Base-by-base conservation (phyloP, 2,113 vertebrate species). In the Addax nasomaculatus region DNA sequence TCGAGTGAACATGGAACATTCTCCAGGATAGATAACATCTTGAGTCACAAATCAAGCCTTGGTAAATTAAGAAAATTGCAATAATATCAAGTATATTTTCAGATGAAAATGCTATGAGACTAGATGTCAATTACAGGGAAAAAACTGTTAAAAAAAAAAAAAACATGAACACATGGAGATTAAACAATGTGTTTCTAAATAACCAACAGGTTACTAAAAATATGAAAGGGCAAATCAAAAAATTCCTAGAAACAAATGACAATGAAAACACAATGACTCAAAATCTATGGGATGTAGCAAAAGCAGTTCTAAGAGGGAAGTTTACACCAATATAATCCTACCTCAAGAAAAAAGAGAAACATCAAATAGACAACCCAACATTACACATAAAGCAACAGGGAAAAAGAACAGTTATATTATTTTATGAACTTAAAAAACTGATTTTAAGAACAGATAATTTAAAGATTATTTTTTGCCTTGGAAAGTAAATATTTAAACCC, bases 401-500 rank as follows among this genome's bases (percentile, higher is more conserved):
- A 25, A 73, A 73, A 73, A 39, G 67, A 39, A 73, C 76, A 45
- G 25, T 64, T 29, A 47, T 57, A 45, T 60, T 90, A 84, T 91
- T 85, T 89, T 57, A 85, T n/a, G 29, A 33, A 80, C 30, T 87
- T 49, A 83, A 78, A 81, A 80, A 53, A 33, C 12, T 94, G 36
- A 94, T 39, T 49, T 67, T 83, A 53, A 83, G 30, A 87, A 53
- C 73, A 87, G 47, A 83, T 27, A 87, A n/a, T 16, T 58, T 19
- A 36, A 73, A 90, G 53, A 43, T 81, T 67, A 11, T 83, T 17
- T 80, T 95, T 92, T 70, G 11, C 36, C 47, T 93, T 88, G 51
- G 49, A 88, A 95, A 92, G 29, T 51, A 79, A 70, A 58, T 27
- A 70, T 49, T 96, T 93, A 36, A 57, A 45, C 81, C 39, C 13